phyloP scores from a whole-genome alignment of 2,113 vertebrate genomes.

The Hyaena hyaena region DNA sequence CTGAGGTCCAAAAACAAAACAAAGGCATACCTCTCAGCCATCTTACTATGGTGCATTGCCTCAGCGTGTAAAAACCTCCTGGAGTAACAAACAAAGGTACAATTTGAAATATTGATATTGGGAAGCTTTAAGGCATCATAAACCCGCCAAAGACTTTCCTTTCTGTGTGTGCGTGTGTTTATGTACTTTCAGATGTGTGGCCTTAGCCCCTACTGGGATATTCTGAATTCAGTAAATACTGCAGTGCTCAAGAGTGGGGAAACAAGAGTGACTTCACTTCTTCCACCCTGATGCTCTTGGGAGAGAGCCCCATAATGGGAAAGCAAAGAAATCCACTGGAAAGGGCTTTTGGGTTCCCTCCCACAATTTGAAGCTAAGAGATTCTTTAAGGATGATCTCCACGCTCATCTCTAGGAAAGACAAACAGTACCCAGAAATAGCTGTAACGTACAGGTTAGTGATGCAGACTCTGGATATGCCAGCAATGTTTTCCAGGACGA shows the following conservation, averaged over 20 bases:
- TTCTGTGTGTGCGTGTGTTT: background rate
- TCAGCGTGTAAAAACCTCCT: constrained; percentile 83
- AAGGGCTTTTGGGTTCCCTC: constrained; percentile 7
- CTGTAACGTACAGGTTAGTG: background rate
- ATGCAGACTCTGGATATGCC: background rate
- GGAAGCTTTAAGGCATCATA: constrained; percentile 77
- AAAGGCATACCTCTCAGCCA: constrained; percentile 83
- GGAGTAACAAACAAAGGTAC: constrained; percentile 83
- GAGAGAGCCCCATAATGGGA: background rate
- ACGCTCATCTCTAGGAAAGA: constrained; percentile 25
- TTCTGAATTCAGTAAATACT: constrained; percentile 28
- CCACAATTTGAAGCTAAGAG: background rate
- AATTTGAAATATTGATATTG: constrained; percentile 79
- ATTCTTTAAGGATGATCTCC: background rate
- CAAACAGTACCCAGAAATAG: constrained; percentile 14
- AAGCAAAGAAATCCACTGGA: constrained; percentile 28
- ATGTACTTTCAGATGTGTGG: background rate
- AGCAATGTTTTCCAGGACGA: constrained; percentile 23
- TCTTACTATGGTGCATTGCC: constrained; percentile 83
- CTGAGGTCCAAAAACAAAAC: constrained; percentile 82
- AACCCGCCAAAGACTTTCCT: constrained; percentile 69
- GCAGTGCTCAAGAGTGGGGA: background rate
- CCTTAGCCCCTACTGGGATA: background rate
- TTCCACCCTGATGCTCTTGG: background rate
- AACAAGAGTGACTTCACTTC: background rate